A percentile compares a stretch with the other conserved stretches of the same genome.
These are phyloP conservation scores for Cinclus mexicanus DNA, from an alignment of 2,113 vertebrate genomes.

Conservation along the genomic window DNA sequence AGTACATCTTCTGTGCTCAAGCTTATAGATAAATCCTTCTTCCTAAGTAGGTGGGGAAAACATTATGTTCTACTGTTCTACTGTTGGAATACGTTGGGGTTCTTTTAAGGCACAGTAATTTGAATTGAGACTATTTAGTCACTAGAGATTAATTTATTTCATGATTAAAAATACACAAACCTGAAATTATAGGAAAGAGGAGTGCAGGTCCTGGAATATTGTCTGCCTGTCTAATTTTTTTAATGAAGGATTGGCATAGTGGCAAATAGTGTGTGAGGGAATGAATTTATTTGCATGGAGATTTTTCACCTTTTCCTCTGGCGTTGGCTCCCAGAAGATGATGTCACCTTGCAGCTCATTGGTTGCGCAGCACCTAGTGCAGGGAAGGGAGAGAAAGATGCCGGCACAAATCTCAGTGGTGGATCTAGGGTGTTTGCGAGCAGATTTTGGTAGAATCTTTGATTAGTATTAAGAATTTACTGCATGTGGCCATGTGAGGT, in stretches of 20 bases:
- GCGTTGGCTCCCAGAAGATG: constrained; percentile 88
- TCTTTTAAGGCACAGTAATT: not conserved
- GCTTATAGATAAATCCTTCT: constrained; percentile 42
- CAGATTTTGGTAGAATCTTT: constrained; percentile 68
- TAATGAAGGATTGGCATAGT: not conserved
- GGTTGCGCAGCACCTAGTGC: constrained; percentile 82
- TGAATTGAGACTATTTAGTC: not conserved
- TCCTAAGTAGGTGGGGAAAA: not conserved
- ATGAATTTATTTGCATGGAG: constrained; percentile 78
- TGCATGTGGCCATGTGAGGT: constrained; percentile 77
- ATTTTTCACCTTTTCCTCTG: constrained; percentile 83
- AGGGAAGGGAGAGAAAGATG: constrained; percentile 86
- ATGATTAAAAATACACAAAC: not conserved
- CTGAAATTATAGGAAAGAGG: not conserved
- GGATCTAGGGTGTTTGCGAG: constrained; percentile 73
- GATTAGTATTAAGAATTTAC: constrained; percentile 63
- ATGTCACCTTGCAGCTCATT: constrained; percentile 93
- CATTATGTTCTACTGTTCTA: not conserved
- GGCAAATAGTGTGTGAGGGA: constrained; percentile 23
- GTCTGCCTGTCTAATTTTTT: not conserved
- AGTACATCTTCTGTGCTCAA: not conserved
- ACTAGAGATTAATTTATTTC: not conserved
- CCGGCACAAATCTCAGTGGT: constrained; percentile 79
- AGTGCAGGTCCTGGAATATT: not conserved
- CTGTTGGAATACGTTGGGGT: not conserved